These are phyloP conservation scores for Falco naumanni DNA, from an alignment of 2,797 vertebrate species.

Conservation along the genomic window DNA sequence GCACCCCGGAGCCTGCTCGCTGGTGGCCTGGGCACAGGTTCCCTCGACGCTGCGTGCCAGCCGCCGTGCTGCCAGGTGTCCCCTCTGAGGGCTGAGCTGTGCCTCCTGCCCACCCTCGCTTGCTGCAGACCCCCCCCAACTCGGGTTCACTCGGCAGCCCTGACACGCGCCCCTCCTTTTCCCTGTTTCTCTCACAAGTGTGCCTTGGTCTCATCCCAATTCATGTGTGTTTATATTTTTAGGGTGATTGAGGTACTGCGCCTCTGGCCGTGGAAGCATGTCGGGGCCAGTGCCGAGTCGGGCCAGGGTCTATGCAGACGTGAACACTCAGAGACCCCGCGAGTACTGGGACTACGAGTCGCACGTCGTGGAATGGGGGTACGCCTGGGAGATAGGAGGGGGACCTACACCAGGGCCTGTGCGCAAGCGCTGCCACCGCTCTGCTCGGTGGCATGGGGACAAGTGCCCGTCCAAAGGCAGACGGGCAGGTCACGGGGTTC, in stretches of 20 bases:
- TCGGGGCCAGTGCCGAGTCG: conserved; percentile 89
- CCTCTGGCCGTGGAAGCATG: conserved; percentile 68
- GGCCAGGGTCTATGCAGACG: conserved; percentile 89
- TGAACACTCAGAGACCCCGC: conserved; percentile 90
- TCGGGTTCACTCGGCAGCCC: neutral
- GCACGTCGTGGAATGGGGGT: conserved; percentile 92
- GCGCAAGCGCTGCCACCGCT: neutral
- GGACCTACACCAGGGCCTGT: neutral
- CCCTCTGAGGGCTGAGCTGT: neutral
- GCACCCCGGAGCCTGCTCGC: neutral
- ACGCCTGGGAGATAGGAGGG: neutral
- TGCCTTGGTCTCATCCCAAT: neutral
- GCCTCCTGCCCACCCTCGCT: neutral
- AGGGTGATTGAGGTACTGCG: neutral
- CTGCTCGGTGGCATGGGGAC: neutral
- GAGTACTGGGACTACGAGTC: conserved; percentile 93
- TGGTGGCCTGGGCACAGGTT: too few relatives aligned
- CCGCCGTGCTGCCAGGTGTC: neutral
- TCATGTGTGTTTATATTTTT: neutral
- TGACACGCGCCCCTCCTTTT: too few relatives aligned
- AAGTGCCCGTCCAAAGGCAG: neutral
- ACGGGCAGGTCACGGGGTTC: too few relatives aligned
- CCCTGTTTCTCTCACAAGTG: neutral
- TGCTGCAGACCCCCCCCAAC: too few relatives aligned
- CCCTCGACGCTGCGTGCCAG: neutral